A percentile compares a stretch with the other conserved stretches of the same genome.
Evolutionary conservation across 2,888 invertebrate species (phyloP).

Genomic region (Paralinhomoeus sp.): DNA sequence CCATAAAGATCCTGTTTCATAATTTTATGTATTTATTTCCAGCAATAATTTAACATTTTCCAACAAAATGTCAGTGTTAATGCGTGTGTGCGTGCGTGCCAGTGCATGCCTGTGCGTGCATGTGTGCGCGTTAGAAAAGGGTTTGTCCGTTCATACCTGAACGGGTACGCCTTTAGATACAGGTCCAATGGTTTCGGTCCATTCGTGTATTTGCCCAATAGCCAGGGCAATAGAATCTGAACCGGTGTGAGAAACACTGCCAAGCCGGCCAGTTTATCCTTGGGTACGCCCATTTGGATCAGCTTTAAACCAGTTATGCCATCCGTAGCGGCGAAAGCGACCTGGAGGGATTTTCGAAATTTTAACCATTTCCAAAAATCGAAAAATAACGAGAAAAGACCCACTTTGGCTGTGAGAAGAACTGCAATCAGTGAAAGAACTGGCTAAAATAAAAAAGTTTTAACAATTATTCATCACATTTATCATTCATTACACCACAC

Average conservation of each 20-base stretch:
- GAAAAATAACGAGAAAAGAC: too few relatives aligned
- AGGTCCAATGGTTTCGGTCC: constrained; percentile 69
- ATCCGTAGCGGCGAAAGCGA: constrained; percentile 85
- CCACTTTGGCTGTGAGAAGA: too few relatives aligned
- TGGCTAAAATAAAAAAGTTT: too few relatives aligned
- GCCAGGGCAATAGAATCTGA: constrained; percentile 68
- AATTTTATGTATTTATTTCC: background rate
- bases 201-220: constrained; percentile 55
- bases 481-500: too few relatives aligned
- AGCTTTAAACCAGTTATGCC: constrained; percentile 78
- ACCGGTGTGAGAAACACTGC: constrained; percentile 79
- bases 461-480: too few relatives aligned
- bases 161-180: constrained; percentile 66
- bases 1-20: constrained; percentile 47
- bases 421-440: too few relatives aligned
- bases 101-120: too few relatives aligned
- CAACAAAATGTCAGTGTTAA: too few relatives aligned
- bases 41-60: too few relatives aligned
- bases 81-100: too few relatives aligned
- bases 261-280: constrained; percentile 72
- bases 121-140: too few relatives aligned
- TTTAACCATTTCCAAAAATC: too few relatives aligned
- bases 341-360: constrained; percentile 42
- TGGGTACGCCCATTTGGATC: constrained; percentile 82
- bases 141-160: constrained; percentile 32